phyloP scores from a whole-genome alignment of 1,140 invertebrate species.

The Drosophila sechellia region DNA sequence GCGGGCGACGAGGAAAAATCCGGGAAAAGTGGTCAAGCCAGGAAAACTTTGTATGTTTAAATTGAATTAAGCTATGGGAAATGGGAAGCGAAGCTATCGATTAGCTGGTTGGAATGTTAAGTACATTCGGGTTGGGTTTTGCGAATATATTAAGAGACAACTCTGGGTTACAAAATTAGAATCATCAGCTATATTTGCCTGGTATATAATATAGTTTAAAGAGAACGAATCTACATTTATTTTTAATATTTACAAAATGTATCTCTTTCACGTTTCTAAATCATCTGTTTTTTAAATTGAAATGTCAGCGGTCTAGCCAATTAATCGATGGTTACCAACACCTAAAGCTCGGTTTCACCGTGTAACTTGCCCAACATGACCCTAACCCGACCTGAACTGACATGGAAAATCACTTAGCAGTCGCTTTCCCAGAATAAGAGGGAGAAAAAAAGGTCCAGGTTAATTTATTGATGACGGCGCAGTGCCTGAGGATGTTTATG shows the following conservation, averaged over 20 bases:
- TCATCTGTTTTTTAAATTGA: not conserved
- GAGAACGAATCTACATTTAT: too few relatives aligned
- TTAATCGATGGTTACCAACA: constrained; percentile 16
- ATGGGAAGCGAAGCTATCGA: constrained; percentile 13
- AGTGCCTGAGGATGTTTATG: constrained; percentile 52
- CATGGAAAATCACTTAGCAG: constrained; percentile 72
- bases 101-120: constrained; percentile 26
- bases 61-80: constrained; percentile 43
- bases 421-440: constrained; percentile 13
- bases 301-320: constrained; percentile 5
- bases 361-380: not conserved
- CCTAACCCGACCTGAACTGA: constrained; percentile 28
- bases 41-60: constrained; percentile 42
- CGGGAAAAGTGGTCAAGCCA: constrained; percentile 17
- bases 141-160: not conserved
- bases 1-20: not conserved
- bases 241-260: too few relatives aligned
- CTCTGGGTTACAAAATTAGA: too few relatives aligned
- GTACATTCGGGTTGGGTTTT: not conserved
- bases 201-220: too few relatives aligned
- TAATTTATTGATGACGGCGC: constrained; percentile 63
- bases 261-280: too few relatives aligned
- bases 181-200: too few relatives aligned
- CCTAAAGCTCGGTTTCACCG: not conserved
- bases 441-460: constrained; percentile 28